phyloP scores from a whole-genome alignment of 2,888 invertebrate genomes.

The Mythimna lalbum region DNA sequence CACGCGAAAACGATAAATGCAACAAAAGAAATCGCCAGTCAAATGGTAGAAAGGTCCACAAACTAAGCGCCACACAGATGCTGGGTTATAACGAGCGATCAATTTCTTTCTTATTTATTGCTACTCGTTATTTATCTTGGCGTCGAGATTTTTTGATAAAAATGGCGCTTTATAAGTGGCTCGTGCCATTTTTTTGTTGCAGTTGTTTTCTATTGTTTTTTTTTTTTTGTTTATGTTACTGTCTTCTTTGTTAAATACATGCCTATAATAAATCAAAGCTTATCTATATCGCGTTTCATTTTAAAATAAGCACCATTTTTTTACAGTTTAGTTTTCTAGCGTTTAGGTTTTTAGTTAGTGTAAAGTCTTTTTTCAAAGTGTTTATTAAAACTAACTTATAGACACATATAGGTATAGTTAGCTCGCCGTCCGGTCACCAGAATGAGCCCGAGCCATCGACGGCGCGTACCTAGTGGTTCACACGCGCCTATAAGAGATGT shows the following conservation, averaged over 20 bases:
- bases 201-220: background rate
- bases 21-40: slow-evolving; percentile 72
- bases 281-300: background rate
- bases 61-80: slow-evolving; percentile 54
- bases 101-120: slow-evolving; percentile 49
- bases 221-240: background rate
- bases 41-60: slow-evolving; percentile 67
- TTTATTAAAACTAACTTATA: too few species aligned
- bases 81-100: slow-evolving; percentile 29
- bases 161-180: slow-evolving; percentile 9
- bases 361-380: too few species aligned
- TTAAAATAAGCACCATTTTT: background rate
- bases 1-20: slow-evolving; percentile 76
- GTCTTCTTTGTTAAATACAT: background rate
- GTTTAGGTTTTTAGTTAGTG: too few species aligned
- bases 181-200: background rate
- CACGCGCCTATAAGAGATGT: too few species aligned
- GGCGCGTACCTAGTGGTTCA: too few species aligned
- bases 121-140: slow-evolving; percentile 25
- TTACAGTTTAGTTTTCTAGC: too few species aligned
- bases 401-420: too few species aligned
- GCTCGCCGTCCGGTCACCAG: too few species aligned
- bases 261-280: background rate
- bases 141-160: background rate
- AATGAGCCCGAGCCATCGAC: too few species aligned